phyloP scores from a whole-genome alignment of 2,888 invertebrate genomes.

The Trachelus stipa region DNA sequence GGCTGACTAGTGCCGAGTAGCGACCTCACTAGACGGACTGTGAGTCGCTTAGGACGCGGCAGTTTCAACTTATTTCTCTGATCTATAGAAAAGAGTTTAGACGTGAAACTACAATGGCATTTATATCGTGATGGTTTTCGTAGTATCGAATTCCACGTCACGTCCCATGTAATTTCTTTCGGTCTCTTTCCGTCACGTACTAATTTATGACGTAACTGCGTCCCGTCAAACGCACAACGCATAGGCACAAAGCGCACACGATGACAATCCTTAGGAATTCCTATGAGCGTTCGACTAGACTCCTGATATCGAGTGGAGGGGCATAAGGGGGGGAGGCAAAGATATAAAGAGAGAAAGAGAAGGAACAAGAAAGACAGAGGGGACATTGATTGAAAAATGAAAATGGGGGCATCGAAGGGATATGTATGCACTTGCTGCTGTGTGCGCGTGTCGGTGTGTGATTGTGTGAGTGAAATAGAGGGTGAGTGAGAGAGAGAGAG shows the following conservation, averaged over 20 bases:
- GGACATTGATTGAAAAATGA: constrained; percentile 20
- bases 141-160: not conserved
- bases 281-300: not conserved
- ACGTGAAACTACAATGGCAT: not conserved
- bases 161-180: no score
- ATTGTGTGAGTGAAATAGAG: not conserved
- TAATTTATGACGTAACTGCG: no score
- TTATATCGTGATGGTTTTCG: not conserved
- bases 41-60: not conserved
- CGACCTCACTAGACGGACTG: not conserved
- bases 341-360: constrained; percentile 3
- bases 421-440: not conserved
- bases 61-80: not conserved
- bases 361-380: constrained; percentile 8
- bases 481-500: constrained; percentile 16
- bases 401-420: constrained; percentile 5
- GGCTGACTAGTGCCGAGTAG: not conserved
- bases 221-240: no score
- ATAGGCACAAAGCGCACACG: not conserved
- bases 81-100: not conserved
- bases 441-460: not conserved
- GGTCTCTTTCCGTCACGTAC: no score
- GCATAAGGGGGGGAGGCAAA: not conserved
- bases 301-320: not conserved
- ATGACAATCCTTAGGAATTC: not conserved